These are phyloP conservation scores for Etheostoma nigrum DNA, from an alignment of 2,797 vertebrate genomes.

Conservation along the genomic window DNA sequence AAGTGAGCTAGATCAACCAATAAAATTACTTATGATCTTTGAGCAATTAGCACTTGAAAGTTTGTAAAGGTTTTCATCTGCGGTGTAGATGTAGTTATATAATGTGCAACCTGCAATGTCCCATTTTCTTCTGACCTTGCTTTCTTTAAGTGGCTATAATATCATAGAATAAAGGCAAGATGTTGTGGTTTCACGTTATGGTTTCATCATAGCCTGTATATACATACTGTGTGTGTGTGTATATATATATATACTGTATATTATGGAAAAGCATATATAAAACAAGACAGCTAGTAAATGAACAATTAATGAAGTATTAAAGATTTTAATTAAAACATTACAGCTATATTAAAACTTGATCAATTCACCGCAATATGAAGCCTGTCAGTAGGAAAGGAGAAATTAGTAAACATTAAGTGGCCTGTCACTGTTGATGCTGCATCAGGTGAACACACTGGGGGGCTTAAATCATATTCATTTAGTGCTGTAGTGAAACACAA, in stretches of 20 bases:
- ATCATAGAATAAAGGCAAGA: not conserved
- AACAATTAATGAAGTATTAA: not conserved
- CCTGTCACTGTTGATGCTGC: slow-evolving; percentile 10
- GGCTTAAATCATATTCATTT: slow-evolving; percentile 4
- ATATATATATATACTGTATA: too few species aligned
- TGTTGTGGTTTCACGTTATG: not conserved
- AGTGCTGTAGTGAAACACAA: not conserved
- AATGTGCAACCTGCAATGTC: not conserved
- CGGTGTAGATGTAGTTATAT: not conserved
- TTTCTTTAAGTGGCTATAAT: not conserved
- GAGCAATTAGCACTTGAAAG: slow-evolving; percentile 6
- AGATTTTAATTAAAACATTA: slow-evolving; percentile 1
- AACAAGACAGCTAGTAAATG: not conserved
- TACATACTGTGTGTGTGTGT: too few species aligned
- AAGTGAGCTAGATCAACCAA: slow-evolving; percentile 5
- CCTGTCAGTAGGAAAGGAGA: slow-evolving; percentile 1
- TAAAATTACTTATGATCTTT: not conserved
- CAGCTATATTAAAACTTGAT: not conserved
- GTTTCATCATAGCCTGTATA: not conserved
- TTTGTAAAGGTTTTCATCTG: not conserved
- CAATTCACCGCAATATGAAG: not conserved
- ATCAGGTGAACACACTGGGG: slow-evolving; percentile 19
- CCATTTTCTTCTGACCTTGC: not conserved
- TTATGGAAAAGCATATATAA: not conserved
- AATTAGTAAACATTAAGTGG: not conserved